Conservation (phyloP, 2,113 vertebrate genomes). For the Tringa solitaria region DNA sequence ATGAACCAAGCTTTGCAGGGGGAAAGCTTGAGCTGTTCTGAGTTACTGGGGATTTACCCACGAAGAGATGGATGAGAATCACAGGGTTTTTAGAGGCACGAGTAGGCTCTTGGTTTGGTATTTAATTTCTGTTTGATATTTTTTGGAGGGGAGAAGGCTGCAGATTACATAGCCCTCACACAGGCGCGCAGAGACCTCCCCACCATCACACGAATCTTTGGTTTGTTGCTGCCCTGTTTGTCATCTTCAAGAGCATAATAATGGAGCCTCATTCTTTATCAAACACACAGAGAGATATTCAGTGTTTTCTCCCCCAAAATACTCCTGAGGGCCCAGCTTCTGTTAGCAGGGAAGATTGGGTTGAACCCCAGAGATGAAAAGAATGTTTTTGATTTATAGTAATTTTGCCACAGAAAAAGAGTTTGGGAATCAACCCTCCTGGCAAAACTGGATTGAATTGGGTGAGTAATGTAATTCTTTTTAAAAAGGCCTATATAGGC, state of each 20-base stretch:
- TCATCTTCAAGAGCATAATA: background rate
- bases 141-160: background rate
- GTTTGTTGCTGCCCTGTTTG: background rate
- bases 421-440: background rate
- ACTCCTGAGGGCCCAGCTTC: background rate
- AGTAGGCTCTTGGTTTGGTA: background rate
- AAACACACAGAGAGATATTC: background rate
- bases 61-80: accelerated
- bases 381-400: background rate
- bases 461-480: background rate
- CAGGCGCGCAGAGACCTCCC: accelerated
- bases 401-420: background rate
- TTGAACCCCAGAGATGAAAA: background rate
- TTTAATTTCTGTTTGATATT: background rate
- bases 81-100: accelerated
- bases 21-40: background rate
- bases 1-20: background rate
- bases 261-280: background rate
- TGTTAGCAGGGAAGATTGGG: background rate
- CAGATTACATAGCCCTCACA: accelerated
- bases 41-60: background rate
- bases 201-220: accelerated
- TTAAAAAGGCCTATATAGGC: background rate
- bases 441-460: background rate
- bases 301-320: background rate